Base-by-base conservation (phyloP, 2,113 vertebrate genomes). In the Apteryx owenii region DNA sequence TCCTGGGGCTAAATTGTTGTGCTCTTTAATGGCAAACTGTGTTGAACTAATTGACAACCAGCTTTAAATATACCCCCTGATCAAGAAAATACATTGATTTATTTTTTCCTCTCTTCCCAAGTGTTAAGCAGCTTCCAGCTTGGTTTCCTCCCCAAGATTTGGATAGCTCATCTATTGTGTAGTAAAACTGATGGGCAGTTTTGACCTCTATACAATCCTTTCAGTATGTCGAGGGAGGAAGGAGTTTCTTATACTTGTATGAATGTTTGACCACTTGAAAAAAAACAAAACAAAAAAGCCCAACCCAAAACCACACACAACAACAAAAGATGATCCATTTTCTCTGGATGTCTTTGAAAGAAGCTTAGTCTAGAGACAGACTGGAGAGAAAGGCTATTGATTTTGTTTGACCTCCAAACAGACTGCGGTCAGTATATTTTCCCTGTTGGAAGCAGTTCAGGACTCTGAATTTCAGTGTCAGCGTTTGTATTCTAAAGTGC, bases 331-430 rank as follows among this genome's bases (percentile, higher is more conserved):
- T 94, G 94, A 82, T 75, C 87, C 91, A 82, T 96, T 94, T 94
- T 87, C 83, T 91, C 85, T 89, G 76, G 71, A 90, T 73, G 91
- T 85, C 80, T 84, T 95, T 96, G 91, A 93, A 95, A 97, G 92
- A 92, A 89, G 95, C 96, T 97, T 91, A 88, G 94, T 90, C 89
- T 81, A 93, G 90, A 97, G 91, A 96, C 95, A 91, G 95, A 93
- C 96, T 95, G 91, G 72, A 95, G 89, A 93, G 97, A 86, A 95
- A 97, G 85, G 89, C 81, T 92, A 91, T 98, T 93, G 98, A 97
- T 97, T 97, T 96, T 80, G 94, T 91, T 73, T 97, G 97, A 98
- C 98, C 96, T 98, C 96, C 81, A 96, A 87, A 94, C 60, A 83
- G 84, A 95, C 97, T 98, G 94, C n/a, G 94, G 96, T 97, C 95